A percentile compares a stretch with the other conserved stretches of the same genome.
Conservation (phyloP, 1,140 invertebrate genomes). For the Melanaphis sacchari region DNA sequence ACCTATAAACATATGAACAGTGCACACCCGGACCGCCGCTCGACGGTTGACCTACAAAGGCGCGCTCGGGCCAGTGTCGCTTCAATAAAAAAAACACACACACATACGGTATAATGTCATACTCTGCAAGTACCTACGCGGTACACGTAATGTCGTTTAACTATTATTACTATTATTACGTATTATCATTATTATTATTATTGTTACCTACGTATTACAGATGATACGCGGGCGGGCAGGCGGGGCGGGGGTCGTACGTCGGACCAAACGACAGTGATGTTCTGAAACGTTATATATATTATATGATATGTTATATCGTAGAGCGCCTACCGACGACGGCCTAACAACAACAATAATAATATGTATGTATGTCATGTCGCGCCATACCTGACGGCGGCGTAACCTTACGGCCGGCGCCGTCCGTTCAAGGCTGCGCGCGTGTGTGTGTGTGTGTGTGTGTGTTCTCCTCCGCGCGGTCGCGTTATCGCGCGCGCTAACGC, state of each 20-base stretch:
- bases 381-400: not conserved
- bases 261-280: not conserved
- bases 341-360: not conserved
- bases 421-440: constrained; percentile 35
- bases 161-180: too few species aligned
- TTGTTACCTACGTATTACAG: not conserved
- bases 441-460: not conserved
- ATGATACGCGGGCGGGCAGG: not conserved
- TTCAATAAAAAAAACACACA: not conserved
- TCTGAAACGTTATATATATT: too few species aligned
- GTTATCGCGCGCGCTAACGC: constrained; percentile 19
- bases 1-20: too few species aligned
- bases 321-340: not conserved
- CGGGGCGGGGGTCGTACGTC: not conserved
- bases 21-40: not conserved
- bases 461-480: not conserved
- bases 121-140: too few species aligned
- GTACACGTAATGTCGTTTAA: not conserved
- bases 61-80: not conserved
- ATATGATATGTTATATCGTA: too few species aligned
- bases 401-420: not conserved
- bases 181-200: not conserved
- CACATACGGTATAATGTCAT: not conserved
- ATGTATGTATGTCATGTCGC: too few species aligned
- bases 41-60: not conserved